Conservation (phyloP, 2,113 vertebrate species). For the Saguinus midas region DNA sequence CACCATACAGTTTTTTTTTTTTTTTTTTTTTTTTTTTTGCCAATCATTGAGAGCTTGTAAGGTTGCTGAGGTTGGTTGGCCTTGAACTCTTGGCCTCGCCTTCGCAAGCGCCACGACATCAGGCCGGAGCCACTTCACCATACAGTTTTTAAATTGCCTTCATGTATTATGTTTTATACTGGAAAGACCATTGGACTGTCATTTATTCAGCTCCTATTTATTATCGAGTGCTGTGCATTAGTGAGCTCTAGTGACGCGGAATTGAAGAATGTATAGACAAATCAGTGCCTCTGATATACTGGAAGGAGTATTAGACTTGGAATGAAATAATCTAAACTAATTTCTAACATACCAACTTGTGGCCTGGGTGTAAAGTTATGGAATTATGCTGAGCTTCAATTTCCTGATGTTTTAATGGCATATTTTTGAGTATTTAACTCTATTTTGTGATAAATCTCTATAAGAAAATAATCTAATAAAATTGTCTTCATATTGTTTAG, state of each 20-base stretch:
- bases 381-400: neutral
- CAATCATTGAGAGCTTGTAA: too few relatives aligned
- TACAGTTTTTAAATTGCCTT: neutral
- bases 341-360: neutral
- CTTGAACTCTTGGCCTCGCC: too few relatives aligned
- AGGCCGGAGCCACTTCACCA: too few relatives aligned
- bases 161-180: neutral
- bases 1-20: neutral
- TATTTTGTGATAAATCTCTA: neutral
- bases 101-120: too few relatives aligned
- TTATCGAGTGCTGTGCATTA: neutral
- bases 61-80: too few relatives aligned
- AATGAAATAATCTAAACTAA: neutral
- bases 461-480: neutral
- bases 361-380: neutral
- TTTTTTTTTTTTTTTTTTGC: conserved; percentile 14
- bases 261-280: neutral
- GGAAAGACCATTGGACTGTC: neutral
- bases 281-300: neutral
- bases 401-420: neutral
- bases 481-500: neutral
- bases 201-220: neutral
- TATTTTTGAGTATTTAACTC: conserved; percentile 27
- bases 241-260: neutral
- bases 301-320: neutral